phyloP scores from a whole-genome alignment of 2,888 invertebrate genomes.

The Andricus curvator region DNA sequence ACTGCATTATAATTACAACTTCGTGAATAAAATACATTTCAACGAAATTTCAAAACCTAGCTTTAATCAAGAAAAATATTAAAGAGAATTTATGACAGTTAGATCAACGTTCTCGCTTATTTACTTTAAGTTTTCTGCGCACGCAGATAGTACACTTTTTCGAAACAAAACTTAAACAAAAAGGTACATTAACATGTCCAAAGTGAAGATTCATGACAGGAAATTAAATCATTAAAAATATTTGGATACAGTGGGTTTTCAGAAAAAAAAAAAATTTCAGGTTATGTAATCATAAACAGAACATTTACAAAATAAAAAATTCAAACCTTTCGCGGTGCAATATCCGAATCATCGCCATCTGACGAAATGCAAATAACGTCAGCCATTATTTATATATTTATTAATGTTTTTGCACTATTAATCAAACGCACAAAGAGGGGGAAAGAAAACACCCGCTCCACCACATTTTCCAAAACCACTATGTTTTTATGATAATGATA shows the following conservation, averaged over 20 bases:
- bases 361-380: slow-evolving; percentile 66
- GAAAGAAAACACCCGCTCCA: not conserved
- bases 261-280: not conserved
- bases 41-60: too few species aligned
- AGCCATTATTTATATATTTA: not conserved
- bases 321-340: slow-evolving; percentile 56
- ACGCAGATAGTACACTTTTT: not conserved
- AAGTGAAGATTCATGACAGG: not conserved
- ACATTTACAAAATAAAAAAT: not conserved
- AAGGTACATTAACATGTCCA: not conserved
- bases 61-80: not conserved
- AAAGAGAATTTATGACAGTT: too few species aligned
- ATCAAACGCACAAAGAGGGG: too few species aligned
- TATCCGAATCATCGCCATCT: slow-evolving; percentile 55
- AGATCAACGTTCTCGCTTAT: not conserved
- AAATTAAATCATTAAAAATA: not conserved
- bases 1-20: too few species aligned
- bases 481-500: too few species aligned
- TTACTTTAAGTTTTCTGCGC: not conserved
- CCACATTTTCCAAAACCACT: too few species aligned
- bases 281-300: not conserved
- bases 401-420: not conserved
- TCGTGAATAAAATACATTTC: too few species aligned
- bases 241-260: not conserved
- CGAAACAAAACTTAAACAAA: not conserved